Evolutionary conservation across 2,888 invertebrate genomes (phyloP).

Genomic region (Plemyria rubiginata): DNA sequence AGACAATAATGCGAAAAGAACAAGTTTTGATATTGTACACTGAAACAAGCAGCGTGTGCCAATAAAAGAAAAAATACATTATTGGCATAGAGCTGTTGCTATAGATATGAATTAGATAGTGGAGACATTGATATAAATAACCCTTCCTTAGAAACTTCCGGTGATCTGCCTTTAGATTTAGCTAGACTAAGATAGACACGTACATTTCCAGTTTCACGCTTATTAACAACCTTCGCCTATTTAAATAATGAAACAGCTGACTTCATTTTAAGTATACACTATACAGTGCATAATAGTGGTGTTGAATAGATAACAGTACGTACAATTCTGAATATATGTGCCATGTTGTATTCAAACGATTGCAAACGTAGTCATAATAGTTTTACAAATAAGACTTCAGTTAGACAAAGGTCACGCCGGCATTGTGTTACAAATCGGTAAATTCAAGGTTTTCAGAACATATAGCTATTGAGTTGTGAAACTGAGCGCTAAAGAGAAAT

Average conservation of each 20-base stretch:
- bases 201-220: neutral
- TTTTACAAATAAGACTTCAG: constrained; percentile 20
- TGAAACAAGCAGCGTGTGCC: constrained; percentile 17
- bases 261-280: neutral
- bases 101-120: constrained; percentile 1
- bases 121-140: constrained; percentile 28
- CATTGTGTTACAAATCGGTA: constrained; percentile 30
- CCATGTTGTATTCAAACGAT: constrained; percentile 5
- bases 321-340: constrained; percentile 6
- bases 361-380: constrained; percentile 18
- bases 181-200: too few relatives aligned
- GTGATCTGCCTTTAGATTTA: neutral
- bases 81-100: constrained; percentile 13
- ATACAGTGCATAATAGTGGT: neutral
- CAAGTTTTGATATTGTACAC: constrained; percentile 16
- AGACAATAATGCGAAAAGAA: neutral
- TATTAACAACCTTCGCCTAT: neutral
- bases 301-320: neutral
- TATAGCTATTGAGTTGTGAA: neutral
- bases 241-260: constrained; percentile 15
- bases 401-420: constrained; percentile 23
- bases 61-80: neutral
- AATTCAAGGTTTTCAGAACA: constrained; percentile 27
- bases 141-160: constrained; percentile 1
- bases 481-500: neutral